Base-by-base conservation (phyloP, 2,113 vertebrate genomes). In the Pseudorhombus dupliciocellatus region DNA sequence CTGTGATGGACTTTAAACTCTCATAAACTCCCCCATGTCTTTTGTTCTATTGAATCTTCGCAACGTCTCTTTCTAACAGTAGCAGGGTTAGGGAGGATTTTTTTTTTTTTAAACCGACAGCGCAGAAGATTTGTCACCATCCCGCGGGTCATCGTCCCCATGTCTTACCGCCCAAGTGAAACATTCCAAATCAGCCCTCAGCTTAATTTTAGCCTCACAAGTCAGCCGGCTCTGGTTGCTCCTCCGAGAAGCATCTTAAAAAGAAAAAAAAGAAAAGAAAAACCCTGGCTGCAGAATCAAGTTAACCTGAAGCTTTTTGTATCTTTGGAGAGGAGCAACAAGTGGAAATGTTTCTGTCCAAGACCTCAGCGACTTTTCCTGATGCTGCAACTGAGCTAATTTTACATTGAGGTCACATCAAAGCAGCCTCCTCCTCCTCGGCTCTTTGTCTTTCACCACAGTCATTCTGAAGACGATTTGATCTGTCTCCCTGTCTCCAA, bases 121-220 rank as follows among this genome's bases (percentile, higher is more conserved):
- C 18, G 2, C 46, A 48, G 46, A 3, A 48, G 46, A n/a, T 20
- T 21, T n/a, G 46, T 48, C 46, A n/a, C 46, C 46, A 20, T n/a
- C 46, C 46, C 46, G 16, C 46, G 46, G 46, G 86, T 88, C 74
- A 65, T 61, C 88, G 80, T 68, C 81, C 80, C 79, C 85, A 83
- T 61, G 51, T 87, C 89, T 92, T 88, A 86, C 85, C 63, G 25
- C 81, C 87, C 81, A 70, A 88, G 92, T 92, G 92, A 69, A 90
- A 93, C 88, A 92, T 94, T 92, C 92, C 92, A 88, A 90, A 92
- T 92, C 88, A 91, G 84, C 74, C 74, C 81, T 68, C 79, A 78
- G 88, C 72, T 93, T 94, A 93, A 94, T 93, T 93, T 92, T 93
- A 93, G 91, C 90, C 86, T 91, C 86, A 85, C 88, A 91, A 92